These are phyloP conservation scores for Gambusia yucatana DNA, from an alignment of 2,797 vertebrate genomes.

Conservation along the genomic window DNA sequence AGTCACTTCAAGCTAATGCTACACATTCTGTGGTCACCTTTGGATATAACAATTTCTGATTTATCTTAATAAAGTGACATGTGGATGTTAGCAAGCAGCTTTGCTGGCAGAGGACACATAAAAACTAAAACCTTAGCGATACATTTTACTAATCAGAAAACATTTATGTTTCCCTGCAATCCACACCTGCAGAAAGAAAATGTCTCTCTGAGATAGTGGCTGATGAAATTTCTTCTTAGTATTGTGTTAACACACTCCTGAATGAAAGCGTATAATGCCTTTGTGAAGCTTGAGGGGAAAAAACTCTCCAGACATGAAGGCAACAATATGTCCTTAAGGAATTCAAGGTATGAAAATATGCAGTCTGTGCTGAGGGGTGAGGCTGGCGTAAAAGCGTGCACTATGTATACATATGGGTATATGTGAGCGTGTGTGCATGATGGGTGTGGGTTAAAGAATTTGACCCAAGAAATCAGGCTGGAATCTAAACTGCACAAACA, in stretches of 20 bases:
- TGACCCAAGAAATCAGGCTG: constrained; percentile 76
- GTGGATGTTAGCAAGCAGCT: neutral
- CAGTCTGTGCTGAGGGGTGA: constrained; percentile 43
- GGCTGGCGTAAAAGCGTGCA: constrained; percentile 40
- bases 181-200: neutral
- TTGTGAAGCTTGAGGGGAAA: constrained; percentile 7
- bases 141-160: neutral
- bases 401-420: constrained; percentile 19
- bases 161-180: neutral
- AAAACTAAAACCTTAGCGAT: neutral
- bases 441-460: constrained; percentile 68
- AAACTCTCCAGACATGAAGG: constrained; percentile 53
- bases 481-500: constrained; percentile 83
- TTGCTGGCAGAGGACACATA: neutral
- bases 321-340: constrained; percentile 51
- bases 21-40: neutral
- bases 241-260: neutral
- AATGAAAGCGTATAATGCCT: neutral
- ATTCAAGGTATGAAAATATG: constrained; percentile 64
- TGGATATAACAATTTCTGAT: neutral
- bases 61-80: too few relatives aligned
- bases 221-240: neutral
- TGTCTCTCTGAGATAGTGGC: neutral
- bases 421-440: constrained; percentile 23
- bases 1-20: neutral